Percentiles rank a stretch among this genome's conserved stretches.
Evolutionary conservation across 2,888 invertebrate species (phyloP).

Genomic region (Kuschelorhynchus macadamiae): DNA sequence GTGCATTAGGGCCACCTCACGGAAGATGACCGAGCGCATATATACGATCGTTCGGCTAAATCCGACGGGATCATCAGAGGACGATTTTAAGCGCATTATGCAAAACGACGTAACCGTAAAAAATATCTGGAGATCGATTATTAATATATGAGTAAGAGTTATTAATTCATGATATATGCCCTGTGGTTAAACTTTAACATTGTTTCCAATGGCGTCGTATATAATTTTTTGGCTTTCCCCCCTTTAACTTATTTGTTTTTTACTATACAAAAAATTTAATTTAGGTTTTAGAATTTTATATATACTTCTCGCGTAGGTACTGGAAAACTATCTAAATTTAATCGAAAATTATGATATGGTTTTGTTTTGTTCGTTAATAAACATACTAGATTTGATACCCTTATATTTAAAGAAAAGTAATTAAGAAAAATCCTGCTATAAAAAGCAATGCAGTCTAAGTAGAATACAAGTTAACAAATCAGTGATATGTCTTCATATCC

Average conservation of each 20-base stretch:
- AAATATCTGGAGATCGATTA: conserved; percentile 42
- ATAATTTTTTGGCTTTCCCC: no score
- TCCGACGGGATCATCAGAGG: conserved; percentile 6
- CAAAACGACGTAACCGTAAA: conserved; percentile 39
- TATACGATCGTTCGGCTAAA: not conserved
- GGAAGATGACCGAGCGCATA: conserved; percentile 14
- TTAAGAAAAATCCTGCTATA: no score
- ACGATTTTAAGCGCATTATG: conserved; percentile 38
- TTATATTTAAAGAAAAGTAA: no score
- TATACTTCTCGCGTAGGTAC: no score
- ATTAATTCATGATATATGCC: conserved; percentile 39
- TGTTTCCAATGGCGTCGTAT: not conserved
- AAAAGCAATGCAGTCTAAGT: no score
- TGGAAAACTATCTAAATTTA: no score
- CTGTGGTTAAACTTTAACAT: conserved; percentile 19
- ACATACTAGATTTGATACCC: no score
- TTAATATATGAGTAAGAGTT: conserved; percentile 37
- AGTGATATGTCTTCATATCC: no score
- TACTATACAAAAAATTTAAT: no score
- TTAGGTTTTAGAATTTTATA: no score
- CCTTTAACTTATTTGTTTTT: no score
- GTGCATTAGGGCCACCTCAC: conserved; percentile 28
- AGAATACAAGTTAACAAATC: no score
- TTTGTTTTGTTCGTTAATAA: not conserved
- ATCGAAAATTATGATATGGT: not conserved